Conservation (phyloP, 2,113 vertebrate genomes). For the Tetraodon nigroviridis region DNA sequence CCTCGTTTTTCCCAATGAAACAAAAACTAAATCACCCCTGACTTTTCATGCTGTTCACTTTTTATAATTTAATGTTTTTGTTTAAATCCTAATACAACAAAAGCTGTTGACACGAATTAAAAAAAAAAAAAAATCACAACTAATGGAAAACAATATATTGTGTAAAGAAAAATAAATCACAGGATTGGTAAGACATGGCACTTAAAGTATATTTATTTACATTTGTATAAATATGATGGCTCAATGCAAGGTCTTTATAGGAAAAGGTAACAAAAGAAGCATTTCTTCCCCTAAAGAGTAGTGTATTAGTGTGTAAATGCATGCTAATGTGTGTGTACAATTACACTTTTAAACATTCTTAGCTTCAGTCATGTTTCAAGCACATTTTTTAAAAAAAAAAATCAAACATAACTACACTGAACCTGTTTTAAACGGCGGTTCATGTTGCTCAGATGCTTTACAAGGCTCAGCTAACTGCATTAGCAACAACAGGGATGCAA, state of each 20-base stretch:
- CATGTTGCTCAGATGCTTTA: constrained; percentile 33
- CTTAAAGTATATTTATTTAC: constrained; percentile 70
- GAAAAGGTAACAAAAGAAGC: constrained; percentile 60
- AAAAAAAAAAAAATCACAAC: neutral
- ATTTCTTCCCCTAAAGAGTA: constrained; percentile 17
- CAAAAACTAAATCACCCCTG: no score
- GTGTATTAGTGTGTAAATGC: constrained; percentile 10
- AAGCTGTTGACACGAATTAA: neutral
- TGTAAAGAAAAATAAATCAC: constrained; percentile 11
- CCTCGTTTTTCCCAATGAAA: no score
- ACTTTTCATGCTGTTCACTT: no score
- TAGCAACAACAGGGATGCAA: constrained; percentile 40
- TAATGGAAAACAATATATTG: neutral
- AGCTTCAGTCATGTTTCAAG: constrained; percentile 36
- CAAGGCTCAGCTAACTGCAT: constrained; percentile 32
- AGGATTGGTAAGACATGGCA: constrained; percentile 48
- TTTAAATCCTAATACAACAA: no score
- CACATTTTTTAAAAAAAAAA: constrained; percentile 26
- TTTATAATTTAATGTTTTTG: no score
- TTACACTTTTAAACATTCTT: constrained; percentile 54
- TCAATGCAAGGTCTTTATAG: constrained; percentile 48
- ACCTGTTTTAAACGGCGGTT: constrained; percentile 50
- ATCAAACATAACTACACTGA: constrained; percentile 14
- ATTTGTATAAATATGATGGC: constrained; percentile 64
- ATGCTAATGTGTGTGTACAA: constrained; percentile 19